Evolutionary conservation across 2,888 invertebrate genomes (phyloP).

Genomic region (Metallyticus violacea): DNA sequence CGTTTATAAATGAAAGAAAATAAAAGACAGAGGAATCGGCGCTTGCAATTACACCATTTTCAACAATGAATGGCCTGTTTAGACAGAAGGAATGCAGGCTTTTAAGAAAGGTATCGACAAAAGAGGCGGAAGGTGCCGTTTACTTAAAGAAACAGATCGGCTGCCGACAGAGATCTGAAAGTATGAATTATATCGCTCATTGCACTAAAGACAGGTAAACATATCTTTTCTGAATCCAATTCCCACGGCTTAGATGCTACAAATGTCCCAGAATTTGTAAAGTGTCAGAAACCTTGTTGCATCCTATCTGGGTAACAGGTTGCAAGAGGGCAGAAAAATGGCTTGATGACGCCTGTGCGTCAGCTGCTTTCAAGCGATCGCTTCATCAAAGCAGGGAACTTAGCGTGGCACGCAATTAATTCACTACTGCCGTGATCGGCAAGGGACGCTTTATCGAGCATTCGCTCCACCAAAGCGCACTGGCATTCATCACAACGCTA

Average conservation of each 20-base stretch:
- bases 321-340: no score
- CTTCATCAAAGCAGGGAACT: not conserved
- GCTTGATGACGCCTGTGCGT: not conserved
- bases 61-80: no score
- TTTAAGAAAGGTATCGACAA: no score
- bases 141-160: not conserved
- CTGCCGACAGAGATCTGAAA: not conserved
- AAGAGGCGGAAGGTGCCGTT: no score
- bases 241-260: not conserved
- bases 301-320: not conserved
- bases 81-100: no score
- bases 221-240: no score
- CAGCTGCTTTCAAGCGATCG: not conserved
- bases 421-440: not conserved
- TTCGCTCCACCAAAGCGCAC: not conserved
- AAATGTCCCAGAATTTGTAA: not conserved
- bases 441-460: not conserved
- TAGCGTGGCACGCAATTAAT: not conserved
- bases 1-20: no score
- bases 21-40: no score
- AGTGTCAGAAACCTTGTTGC: not conserved
- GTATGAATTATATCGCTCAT: not conserved
- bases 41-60: no score
- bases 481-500: not conserved
- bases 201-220: not conserved